phyloP scores from a whole-genome alignment of 2,888 invertebrate species.

The Suillia variegata region DNA sequence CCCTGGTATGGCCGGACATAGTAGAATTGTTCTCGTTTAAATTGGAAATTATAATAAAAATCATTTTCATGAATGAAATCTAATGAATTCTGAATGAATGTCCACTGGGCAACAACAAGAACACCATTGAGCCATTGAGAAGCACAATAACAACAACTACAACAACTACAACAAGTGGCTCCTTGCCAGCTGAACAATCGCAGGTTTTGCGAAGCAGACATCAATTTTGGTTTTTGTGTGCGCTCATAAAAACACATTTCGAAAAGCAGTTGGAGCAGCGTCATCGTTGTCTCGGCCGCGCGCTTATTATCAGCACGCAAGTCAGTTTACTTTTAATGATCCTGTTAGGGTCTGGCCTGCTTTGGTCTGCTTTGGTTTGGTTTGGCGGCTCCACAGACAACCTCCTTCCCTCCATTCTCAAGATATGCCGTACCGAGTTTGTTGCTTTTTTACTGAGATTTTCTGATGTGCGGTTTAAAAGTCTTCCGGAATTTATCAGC shows the following conservation, averaged over 20 bases:
- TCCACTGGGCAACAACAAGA: conserved; percentile 7
- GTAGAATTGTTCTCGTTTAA: conserved; percentile 10
- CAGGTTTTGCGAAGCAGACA: conserved; percentile 43
- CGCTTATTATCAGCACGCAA: conserved; percentile 56
- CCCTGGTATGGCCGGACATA: conserved; percentile 12
- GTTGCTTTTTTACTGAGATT: too few relatives aligned
- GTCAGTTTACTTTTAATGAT: conserved; percentile 57
- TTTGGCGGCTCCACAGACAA: too few relatives aligned
- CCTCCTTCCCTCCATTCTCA: too few relatives aligned
- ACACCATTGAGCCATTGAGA: too few relatives aligned
- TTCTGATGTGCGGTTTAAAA: conserved; percentile 22
- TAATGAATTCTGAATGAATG: conserved; percentile 51
- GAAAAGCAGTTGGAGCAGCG: conserved; percentile 2
- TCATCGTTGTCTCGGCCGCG: conserved; percentile 21
- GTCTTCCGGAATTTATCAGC: conserved; percentile 32
- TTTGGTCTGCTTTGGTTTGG: too few relatives aligned
- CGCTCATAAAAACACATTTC: conserved; percentile 43
- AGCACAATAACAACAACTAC: not conserved
- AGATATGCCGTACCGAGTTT: too few relatives aligned
- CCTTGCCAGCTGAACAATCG: not conserved
- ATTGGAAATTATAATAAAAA: conserved; percentile 46
- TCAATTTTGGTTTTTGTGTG: conserved; percentile 51
- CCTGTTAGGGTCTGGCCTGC: conserved; percentile 44
- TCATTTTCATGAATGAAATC: conserved; percentile 55
- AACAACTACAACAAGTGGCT: not conserved